Percentiles rank a stretch among this genome's conserved stretches.
Evolutionary conservation across 2,888 invertebrate species (phyloP).

Genomic region (Rhamnusium bicolor): DNA sequence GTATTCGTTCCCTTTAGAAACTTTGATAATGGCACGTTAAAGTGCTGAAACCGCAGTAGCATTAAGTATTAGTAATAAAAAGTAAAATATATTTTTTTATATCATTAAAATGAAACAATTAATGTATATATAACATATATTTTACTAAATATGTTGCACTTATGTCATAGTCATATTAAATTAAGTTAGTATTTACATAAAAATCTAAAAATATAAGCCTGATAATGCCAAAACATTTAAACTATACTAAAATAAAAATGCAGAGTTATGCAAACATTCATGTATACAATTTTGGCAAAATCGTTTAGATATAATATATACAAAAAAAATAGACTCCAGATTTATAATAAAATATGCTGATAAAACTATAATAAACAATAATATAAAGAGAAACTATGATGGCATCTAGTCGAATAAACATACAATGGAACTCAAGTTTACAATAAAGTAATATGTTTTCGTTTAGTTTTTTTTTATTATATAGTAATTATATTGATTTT

Average conservation of each 20-base stretch:
- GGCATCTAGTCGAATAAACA: conserved; percentile 47
- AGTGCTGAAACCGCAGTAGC: too few species aligned
- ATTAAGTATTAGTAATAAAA: too few species aligned
- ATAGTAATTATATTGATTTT: conserved; percentile 15
- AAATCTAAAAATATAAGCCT: conserved; percentile 62
- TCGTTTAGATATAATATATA: conserved; percentile 45
- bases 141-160: conserved; percentile 62
- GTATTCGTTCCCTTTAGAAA: too few species aligned
- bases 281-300: conserved; percentile 40
- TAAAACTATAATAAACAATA: conserved; percentile 53
- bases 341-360: conserved; percentile 48
- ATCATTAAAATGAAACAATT: too few species aligned
- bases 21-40: too few species aligned
- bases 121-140: conserved; percentile 61
- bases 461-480: too few species aligned
- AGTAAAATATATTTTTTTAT: too few species aligned
- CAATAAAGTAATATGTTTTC: too few species aligned
- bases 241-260: conserved; percentile 46
- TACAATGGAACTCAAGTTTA: conserved; percentile 35
- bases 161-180: conserved; percentile 55
- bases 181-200: conserved; percentile 69
- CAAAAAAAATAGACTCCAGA: conserved; percentile 43
- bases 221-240: conserved; percentile 62
- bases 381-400: conserved; percentile 50
- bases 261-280: conserved; percentile 40